phyloP scores from a whole-genome alignment of 1,140 invertebrate genomes.

The Drosophila grimshawi region DNA sequence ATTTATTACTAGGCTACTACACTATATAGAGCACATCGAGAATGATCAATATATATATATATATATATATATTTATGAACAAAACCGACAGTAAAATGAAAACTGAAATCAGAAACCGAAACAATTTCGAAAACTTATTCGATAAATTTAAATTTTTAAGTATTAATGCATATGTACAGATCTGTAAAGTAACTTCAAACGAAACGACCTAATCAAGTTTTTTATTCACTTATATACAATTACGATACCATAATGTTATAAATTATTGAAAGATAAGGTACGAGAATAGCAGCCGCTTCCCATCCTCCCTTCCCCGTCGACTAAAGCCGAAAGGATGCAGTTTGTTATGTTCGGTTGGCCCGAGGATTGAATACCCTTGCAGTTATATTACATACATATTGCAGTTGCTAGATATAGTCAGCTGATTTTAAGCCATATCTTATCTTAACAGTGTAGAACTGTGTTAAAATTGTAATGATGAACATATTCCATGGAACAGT shows the following conservation, averaged over 20 bases:
- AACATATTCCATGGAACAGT: not conserved
- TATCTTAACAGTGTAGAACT: not conserved
- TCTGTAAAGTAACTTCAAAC: constrained; percentile 64
- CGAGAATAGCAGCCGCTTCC: not conserved
- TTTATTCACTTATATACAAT: constrained; percentile 79
- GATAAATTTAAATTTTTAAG: constrained; percentile 36
- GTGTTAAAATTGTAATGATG: not conserved
- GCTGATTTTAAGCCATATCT: constrained; percentile 1
- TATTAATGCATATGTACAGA: constrained; percentile 68
- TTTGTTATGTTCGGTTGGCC: not conserved
- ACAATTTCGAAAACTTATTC: constrained; percentile 27
- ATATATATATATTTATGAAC: constrained; percentile 2
- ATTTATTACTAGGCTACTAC: constrained; percentile 38
- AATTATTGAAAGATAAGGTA: constrained; percentile 26
- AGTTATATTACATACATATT: not conserved
- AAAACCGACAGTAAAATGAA: constrained; percentile 33
- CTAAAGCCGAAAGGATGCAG: not conserved
- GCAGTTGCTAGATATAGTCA: constrained; percentile 1
- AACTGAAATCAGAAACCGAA: constrained; percentile 17
- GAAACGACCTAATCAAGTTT: constrained; percentile 75
- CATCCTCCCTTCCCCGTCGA: not conserved
- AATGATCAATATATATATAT: constrained; percentile 40
- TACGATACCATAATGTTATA: constrained; percentile 55
- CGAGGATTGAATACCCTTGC: not conserved
- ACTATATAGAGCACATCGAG: constrained; percentile 52